Percentiles rank a stretch among this genome's conserved stretches.
Evolutionary conservation across 2,797 vertebrate species (phyloP).

Genomic region (Decapterus maruadsi): DNA sequence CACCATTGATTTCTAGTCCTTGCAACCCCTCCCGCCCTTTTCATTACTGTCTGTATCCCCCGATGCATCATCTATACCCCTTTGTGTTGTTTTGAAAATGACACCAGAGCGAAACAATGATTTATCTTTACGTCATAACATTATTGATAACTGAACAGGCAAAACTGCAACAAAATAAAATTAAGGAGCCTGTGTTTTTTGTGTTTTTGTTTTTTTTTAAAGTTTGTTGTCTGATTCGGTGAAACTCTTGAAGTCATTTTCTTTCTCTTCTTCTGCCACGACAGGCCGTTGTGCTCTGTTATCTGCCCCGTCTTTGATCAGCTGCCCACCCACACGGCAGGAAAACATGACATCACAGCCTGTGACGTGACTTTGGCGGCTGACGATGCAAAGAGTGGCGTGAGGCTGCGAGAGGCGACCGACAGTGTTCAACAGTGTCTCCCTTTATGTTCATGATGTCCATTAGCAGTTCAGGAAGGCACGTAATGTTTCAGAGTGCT

Average conservation of each 20-base stretch:
- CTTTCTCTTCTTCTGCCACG: neutral
- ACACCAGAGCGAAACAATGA: conserved; percentile 41
- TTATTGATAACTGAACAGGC: conserved; percentile 50
- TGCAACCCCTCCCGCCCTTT: no score
- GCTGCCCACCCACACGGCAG: conserved; percentile 32
- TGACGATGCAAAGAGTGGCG: conserved; percentile 21
- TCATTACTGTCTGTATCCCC: neutral
- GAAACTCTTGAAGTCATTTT: conserved; percentile 20
- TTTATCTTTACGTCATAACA: conserved; percentile 52
- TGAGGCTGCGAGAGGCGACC: conserved; percentile 29
- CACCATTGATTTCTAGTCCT: conserved; percentile 8
- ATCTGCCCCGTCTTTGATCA: conserved; percentile 29
- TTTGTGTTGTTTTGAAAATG: conserved; percentile 33
- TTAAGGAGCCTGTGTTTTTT: conserved; percentile 12
- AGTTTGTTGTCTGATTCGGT: conserved; percentile 37
- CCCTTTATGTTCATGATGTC: conserved; percentile 53
- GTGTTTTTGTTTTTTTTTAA: conserved; percentile 18
- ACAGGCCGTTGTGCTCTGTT: conserved; percentile 41
- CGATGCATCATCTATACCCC: conserved; percentile 26
- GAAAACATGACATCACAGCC: conserved; percentile 34
- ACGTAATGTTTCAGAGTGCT: conserved; percentile 68
- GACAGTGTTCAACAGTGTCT: conserved; percentile 50
- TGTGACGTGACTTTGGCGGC: conserved; percentile 20
- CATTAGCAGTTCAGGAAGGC: conserved; percentile 72
- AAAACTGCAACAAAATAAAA: conserved; percentile 57